These are phyloP conservation scores for Hipparchia semele DNA, from an alignment of 2,888 invertebrate genomes.

Conservation along the genomic window DNA sequence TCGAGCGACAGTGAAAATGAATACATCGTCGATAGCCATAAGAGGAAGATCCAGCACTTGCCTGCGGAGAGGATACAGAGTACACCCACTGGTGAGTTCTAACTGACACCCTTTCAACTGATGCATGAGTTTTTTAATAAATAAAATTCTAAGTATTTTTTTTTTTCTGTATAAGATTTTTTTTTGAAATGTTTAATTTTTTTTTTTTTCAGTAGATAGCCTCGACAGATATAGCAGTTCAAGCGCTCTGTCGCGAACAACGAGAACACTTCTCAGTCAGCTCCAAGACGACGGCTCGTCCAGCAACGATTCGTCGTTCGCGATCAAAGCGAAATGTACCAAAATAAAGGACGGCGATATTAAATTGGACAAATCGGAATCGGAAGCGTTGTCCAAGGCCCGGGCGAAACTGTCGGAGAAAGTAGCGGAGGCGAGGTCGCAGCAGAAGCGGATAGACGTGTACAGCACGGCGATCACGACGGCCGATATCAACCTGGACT, in stretches of 20 bases:
- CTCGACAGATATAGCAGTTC: slow-evolving; percentile 68
- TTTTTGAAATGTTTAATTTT: slow-evolving; percentile 1
- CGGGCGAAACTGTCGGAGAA: slow-evolving; percentile 74
- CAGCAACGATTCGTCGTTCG: slow-evolving; percentile 79
- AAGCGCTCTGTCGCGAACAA: slow-evolving; percentile 69
- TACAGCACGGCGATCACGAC: slow-evolving; percentile 80
- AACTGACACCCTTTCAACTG: background rate
- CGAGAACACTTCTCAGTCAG: slow-evolving; percentile 77
- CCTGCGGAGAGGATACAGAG: slow-evolving; percentile 62
- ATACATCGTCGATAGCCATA: slow-evolving; percentile 64
- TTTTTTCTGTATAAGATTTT: background rate
- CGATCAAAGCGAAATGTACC: slow-evolving; percentile 60
- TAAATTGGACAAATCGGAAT: slow-evolving; percentile 64
- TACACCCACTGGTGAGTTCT: slow-evolving; percentile 66
- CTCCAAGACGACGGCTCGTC: slow-evolving; percentile 81
- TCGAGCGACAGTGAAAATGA: slow-evolving; percentile 79
- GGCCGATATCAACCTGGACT: slow-evolving; percentile 79
- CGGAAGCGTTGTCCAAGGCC: slow-evolving; percentile 71
- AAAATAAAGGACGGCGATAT: slow-evolving; percentile 55
- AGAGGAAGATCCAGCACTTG: slow-evolving; percentile 60
- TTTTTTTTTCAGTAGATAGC: slow-evolving; percentile 67
- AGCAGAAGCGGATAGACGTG: slow-evolving; percentile 76
- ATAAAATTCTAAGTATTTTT: background rate
- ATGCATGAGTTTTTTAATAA: background rate
- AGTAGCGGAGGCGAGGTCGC: slow-evolving; percentile 70